Percentiles rank a stretch among this genome's conserved stretches.
phyloP scores from a whole-genome alignment of 2,888 invertebrate genomes.

The Sphaerophoria rueppellii region DNA sequence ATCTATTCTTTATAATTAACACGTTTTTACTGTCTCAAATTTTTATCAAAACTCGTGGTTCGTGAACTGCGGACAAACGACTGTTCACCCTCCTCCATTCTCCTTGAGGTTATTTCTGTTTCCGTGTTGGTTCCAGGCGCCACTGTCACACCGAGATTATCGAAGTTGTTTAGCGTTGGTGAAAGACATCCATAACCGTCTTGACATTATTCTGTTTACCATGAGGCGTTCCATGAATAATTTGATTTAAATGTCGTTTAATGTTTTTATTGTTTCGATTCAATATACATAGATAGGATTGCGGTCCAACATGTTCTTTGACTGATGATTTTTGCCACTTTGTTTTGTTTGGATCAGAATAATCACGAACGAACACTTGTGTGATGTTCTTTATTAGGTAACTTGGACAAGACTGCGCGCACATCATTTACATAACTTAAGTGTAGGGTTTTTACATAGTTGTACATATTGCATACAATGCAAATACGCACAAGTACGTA shows the following conservation, averaged over 20 bases:
- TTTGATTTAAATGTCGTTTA: conserved; percentile 39
- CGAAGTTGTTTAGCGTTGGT: no score
- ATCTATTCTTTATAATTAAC: not conserved
- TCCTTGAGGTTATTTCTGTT: not conserved
- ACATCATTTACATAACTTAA: no score
- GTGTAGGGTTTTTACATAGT: no score
- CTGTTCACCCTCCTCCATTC: conserved; percentile 9
- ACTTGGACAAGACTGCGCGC: no score
- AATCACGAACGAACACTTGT: conserved; percentile 31
- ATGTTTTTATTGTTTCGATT: conserved; percentile 2
- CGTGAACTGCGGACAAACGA: conserved; percentile 2
- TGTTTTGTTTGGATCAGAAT: conserved; percentile 33
- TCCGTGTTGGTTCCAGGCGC: no score
- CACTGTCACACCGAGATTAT: no score
- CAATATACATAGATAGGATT: conserved; percentile 15
- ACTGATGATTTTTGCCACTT: conserved; percentile 27
- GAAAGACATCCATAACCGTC: not conserved
- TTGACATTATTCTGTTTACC: conserved; percentile 10
- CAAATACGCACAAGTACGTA: no score
- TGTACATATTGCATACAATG: no score
- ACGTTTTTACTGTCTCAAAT: not conserved
- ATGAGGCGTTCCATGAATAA: not conserved
- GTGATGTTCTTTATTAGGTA: no score
- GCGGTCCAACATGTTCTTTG: conserved; percentile 22
- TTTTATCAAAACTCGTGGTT: not conserved